Conservation (phyloP, 2,888 invertebrate species). For the Mythimna pallens region DNA sequence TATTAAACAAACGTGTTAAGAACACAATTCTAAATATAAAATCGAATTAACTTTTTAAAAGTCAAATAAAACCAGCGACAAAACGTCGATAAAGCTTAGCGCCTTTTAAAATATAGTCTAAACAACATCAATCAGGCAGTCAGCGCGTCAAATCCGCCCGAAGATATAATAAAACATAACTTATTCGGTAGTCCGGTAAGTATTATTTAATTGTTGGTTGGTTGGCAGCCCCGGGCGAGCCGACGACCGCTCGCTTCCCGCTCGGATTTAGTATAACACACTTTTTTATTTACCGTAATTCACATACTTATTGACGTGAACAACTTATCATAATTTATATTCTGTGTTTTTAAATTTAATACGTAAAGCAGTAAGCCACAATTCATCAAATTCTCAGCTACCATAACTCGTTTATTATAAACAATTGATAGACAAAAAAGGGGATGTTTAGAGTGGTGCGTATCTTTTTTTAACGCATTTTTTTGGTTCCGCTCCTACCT, state of each 20-base stretch:
- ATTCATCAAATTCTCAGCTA: slow-evolving; percentile 80
- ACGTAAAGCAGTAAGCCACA: slow-evolving; percentile 77
- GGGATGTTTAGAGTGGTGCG: slow-evolving; percentile 88
- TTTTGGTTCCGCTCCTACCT: slow-evolving; percentile 88
- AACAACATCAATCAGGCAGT: slow-evolving; percentile 83
- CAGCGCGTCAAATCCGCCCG: slow-evolving; percentile 86
- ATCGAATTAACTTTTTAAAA: slow-evolving; percentile 23
- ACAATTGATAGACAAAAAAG: slow-evolving; percentile 85
- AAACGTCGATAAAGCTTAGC: slow-evolving; percentile 71
- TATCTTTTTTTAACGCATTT: slow-evolving; percentile 83
- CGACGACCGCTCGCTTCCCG: slow-evolving; percentile 72
- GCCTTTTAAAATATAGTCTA: slow-evolving; percentile 72
- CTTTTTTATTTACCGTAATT: slow-evolving; percentile 71
- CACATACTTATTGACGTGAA: slow-evolving; percentile 67
- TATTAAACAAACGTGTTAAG: not conserved
- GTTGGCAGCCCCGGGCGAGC: slow-evolving; percentile 79
- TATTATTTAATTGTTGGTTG: slow-evolving; percentile 89
- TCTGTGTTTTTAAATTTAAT: slow-evolving; percentile 48
- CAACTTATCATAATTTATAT: slow-evolving; percentile 52
- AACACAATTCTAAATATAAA: not conserved
- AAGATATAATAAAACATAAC: slow-evolving; percentile 85
- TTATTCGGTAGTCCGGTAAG: slow-evolving; percentile 88
- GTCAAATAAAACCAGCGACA: slow-evolving; percentile 62
- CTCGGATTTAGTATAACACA: slow-evolving; percentile 62
- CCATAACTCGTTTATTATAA: slow-evolving; percentile 82